Conservation (phyloP, 2,888 invertebrate genomes). For the Elmis aenea region DNA sequence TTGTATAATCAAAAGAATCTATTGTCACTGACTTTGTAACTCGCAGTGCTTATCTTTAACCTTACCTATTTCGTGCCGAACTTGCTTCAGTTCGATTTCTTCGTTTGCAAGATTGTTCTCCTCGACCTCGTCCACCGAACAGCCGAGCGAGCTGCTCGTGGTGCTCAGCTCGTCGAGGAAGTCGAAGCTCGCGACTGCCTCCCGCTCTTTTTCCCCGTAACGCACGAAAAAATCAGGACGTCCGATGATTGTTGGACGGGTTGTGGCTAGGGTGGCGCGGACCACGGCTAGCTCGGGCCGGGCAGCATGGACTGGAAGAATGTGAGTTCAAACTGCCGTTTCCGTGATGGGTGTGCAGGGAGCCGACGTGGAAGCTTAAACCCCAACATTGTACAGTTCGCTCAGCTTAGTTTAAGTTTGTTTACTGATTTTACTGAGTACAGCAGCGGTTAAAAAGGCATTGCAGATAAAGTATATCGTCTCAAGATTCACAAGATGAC, state of each 20-base stretch:
- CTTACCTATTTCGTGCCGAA: too few species aligned
- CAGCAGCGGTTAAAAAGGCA: too few species aligned
- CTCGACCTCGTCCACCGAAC: constrained; percentile 34
- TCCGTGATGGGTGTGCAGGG: constrained; percentile 48
- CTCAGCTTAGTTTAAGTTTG: constrained; percentile 25
- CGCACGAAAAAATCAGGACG: constrained; percentile 73
- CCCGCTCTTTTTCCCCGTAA: constrained; percentile 70
- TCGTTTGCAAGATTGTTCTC: constrained; percentile 13
- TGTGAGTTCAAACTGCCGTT: constrained; percentile 42
- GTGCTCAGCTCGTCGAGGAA: constrained; percentile 64
- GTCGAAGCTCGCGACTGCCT: constrained; percentile 75
- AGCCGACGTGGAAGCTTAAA: constrained; percentile 45
- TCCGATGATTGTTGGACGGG: constrained; percentile 68
- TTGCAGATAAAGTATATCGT: too few species aligned
- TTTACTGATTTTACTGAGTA: constrained; percentile 24
- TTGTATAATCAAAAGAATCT: constrained; percentile 1
- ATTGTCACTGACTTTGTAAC: constrained; percentile 10
- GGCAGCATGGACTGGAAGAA: constrained; percentile 57
- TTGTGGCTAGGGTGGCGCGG: constrained; percentile 48
- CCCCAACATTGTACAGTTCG: constrained; percentile 42
- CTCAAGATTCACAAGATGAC: too few species aligned
- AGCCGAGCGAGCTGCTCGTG: constrained; percentile 33
- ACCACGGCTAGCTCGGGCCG: constrained; percentile 55
- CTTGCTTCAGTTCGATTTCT: constrained; percentile 4
- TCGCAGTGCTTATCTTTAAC: constrained; percentile 9